Evolutionary conservation across 2,797 vertebrate genomes (phyloP), one percentile per base, ranked within the genome.

Genomic region (Coregonus sp.): DNA sequence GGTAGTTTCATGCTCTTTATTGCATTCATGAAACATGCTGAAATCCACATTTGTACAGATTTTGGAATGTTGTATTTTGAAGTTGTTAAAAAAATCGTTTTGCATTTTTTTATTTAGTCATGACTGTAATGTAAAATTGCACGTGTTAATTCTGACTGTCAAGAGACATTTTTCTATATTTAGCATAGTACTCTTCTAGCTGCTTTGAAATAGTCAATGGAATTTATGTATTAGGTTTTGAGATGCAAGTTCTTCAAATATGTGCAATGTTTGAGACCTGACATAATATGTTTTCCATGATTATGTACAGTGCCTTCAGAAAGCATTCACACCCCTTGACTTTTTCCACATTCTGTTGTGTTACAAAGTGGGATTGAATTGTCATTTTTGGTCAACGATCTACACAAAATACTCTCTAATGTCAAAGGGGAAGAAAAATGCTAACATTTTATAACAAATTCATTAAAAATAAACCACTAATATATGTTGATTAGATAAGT

Each of bases 211-310:
- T 7, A 20, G 40, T 4, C 65, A 72, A 18, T 37, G 70, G 52
- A 74, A 66, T n/a, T 4, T 18, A 1, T 61, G 20, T 0, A 25
- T 20, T 61, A 1, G 59, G 9, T 6, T 59, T 18, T 59, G 56
- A 33, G 66, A 70, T 25, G 18, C 12, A 50, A 40, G 59, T 20
- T 69, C 25, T 50, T 82, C 72, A 76, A 2, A 3, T 76, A 75
- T 84, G 52, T 9, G 63, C 18, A 40, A 4, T 56, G 67, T 61
- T 52, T 72, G 67, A 79, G 70, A 47, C 50, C n/a, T 61, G 52
- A 54, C 59, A 29, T 54, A 75, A 73, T 81, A 82, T 81, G 70
- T 65, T 63, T 84, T 35, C 16, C 74, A 12, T 68, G 74, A 79
- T 85, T 86, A 11, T 47, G 0, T 47, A 12, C 40, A 47, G 40